Base-by-base conservation (phyloP, 2,888 invertebrate species). In the Agriotes lineatus region DNA sequence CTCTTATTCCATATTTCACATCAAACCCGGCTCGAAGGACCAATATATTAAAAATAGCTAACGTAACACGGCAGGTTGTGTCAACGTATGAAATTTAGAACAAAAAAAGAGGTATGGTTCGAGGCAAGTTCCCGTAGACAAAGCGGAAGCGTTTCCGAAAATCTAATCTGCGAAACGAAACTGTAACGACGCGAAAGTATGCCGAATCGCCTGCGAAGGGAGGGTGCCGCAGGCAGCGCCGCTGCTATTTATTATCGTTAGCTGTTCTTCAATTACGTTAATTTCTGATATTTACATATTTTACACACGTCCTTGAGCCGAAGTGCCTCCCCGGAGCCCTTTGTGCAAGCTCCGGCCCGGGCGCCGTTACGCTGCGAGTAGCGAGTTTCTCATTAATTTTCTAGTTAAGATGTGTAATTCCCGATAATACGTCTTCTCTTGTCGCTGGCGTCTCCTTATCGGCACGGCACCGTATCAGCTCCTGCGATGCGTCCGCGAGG, bases 381-480 rank as follows among this genome's bases (percentile, higher is more conserved):
- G 57, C 30, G 39, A 57, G 63, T 63, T 62, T 54, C 63, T 63
- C 63, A 63, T 63, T 63, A 63, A 63, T 63, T 63, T 63, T 39
- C 52, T 42, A 54, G 63, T 63, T 63, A 56, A 54, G 44, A 54
- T 63, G 56, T 54, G 54, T 63, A 63, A 63, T 54, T 63, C 56
- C 30, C 19, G 63, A 63, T 63, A 63, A 63, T 63, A 56, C 44
- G 45, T 63, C 54, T 63, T 56, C 63, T 42, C 56, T 19, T 63
- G 54, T 54, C 63, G 61, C 25, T 45, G 30, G 42, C 59, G 18
- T 59, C 44, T 44, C 30, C 45, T 61, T 61, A 61, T 61, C 61
- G 50, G 18, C 52, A 45, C 16, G 10, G 16, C 52, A 16, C 33
- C 33, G 16, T 52, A 35, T 52, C 33, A 9, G 52, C 22, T 25